Evolutionary conservation across 2,797 vertebrate genomes (phyloP).

Genomic region (Enteromius anoplus): DNA sequence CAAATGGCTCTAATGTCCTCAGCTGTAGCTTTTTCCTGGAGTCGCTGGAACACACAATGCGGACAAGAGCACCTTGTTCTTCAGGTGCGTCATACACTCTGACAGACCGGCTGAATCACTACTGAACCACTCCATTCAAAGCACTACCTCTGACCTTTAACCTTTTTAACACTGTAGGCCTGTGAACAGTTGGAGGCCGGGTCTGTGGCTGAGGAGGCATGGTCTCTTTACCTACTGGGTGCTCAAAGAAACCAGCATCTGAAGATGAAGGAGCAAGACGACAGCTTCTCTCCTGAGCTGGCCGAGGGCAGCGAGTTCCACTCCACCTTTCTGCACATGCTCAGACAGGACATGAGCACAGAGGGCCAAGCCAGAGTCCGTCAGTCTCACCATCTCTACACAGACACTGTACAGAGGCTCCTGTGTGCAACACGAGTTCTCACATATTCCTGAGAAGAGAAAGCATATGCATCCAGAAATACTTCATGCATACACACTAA

Average conservation of each 20-base stretch:
- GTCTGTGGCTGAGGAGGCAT: slow-evolving; percentile 53
- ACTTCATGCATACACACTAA: not conserved
- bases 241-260: slow-evolving; percentile 81
- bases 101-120: not conserved
- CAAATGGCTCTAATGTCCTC: slow-evolving; percentile 88
- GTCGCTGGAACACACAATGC: slow-evolving; percentile 87
- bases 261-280: slow-evolving; percentile 75
- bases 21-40: slow-evolving; percentile 85
- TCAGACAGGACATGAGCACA: slow-evolving; percentile 78
- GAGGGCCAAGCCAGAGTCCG: slow-evolving; percentile 64
- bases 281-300: slow-evolving; percentile 78
- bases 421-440: slow-evolving; percentile 81
- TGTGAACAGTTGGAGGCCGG: slow-evolving; percentile 72
- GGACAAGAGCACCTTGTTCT: slow-evolving; percentile 78
- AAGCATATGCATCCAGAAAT: not conserved
- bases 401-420: slow-evolving; percentile 78
- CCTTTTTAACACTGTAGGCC: slow-evolving; percentile 68
- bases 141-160: slow-evolving; percentile 9
- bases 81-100: slow-evolving; percentile 73
- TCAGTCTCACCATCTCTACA: slow-evolving; percentile 69
- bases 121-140: not conserved
- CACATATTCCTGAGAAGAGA: slow-evolving; percentile 72
- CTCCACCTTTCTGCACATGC: slow-evolving; percentile 88
- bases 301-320: slow-evolving; percentile 82
- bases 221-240: slow-evolving; percentile 83